Percentiles rank a stretch among this genome's conserved stretches.
Conservation (phyloP, 2,797 vertebrate species). For the Leuciscus waleckii region DNA sequence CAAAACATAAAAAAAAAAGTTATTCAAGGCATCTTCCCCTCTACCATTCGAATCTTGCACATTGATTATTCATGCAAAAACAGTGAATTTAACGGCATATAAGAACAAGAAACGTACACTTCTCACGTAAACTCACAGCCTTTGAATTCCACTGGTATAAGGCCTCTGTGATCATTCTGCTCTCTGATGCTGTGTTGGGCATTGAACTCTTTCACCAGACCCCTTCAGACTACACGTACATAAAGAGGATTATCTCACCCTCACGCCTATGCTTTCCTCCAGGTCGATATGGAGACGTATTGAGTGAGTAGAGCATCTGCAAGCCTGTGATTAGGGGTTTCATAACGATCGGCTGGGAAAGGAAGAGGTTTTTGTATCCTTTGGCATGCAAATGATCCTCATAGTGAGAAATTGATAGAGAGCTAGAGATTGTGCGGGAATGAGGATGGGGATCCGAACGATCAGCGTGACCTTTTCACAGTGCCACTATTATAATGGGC, state of each 20-base stretch:
- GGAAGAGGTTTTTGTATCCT: constrained; percentile 12
- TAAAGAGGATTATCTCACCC: constrained; percentile 48
- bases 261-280: constrained; percentile 28
- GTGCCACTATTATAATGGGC: constrained; percentile 44
- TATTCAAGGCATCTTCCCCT: neutral
- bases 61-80: neutral
- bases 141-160: neutral
- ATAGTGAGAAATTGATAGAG: constrained; percentile 40
- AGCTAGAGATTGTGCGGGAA: constrained; percentile 33
- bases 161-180: constrained; percentile 17
- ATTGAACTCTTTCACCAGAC: constrained; percentile 35
- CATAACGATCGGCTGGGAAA: constrained; percentile 50
- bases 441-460: constrained; percentile 44
- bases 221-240: constrained; percentile 25
- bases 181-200: constrained; percentile 17
- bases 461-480: constrained; percentile 65
- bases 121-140: neutral
- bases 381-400: constrained; percentile 53
- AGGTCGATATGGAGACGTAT: constrained; percentile 32
- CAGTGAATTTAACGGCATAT: neutral
- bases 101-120: neutral
- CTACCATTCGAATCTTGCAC: neutral
- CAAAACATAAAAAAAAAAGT: neutral
- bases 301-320: constrained; percentile 47
- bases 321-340: constrained; percentile 60